A percentile compares a stretch with the other conserved stretches of the same genome.
These are phyloP conservation scores for Xanthorhoe spadicearia DNA, from an alignment of 2,888 invertebrate genomes.

Conservation along the genomic window DNA sequence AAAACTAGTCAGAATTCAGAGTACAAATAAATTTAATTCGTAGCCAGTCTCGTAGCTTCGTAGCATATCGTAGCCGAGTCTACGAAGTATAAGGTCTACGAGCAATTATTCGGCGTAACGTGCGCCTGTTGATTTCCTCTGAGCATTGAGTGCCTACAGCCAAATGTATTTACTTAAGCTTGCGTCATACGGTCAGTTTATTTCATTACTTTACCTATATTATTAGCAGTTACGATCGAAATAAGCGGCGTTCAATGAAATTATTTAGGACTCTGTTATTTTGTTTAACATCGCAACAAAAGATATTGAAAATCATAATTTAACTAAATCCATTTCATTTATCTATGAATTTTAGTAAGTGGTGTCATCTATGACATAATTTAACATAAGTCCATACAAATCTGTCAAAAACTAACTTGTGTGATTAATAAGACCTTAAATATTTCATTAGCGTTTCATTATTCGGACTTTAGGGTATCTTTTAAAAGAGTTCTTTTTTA, in stretches of 20 bases:
- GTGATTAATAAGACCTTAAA: no score
- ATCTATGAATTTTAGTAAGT: no score
- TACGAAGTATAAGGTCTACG: slow-evolving; percentile 21
- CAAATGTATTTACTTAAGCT: slow-evolving; percentile 15
- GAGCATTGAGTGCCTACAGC: slow-evolving; percentile 27
- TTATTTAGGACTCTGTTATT: neutral
- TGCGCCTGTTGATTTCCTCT: slow-evolving; percentile 28
- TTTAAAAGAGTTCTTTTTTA: no score
- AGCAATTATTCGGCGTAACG: slow-evolving; percentile 21
- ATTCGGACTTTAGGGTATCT: no score
- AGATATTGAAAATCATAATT: no score
- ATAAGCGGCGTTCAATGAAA: neutral
- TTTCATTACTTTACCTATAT: neutral
- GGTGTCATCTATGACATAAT: no score
- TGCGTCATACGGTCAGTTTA: slow-evolving; percentile 5
- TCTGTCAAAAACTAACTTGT: no score
- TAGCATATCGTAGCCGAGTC: slow-evolving; percentile 17
- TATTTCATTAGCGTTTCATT: no score
- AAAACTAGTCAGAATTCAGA: no score
- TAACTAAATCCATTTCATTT: no score
- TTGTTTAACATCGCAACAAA: no score
- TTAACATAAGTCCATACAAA: no score
- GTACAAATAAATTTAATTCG: neutral
- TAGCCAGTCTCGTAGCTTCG: slow-evolving; percentile 6
- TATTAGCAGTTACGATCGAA: neutral